Evolutionary conservation across 64 coral and sea anemone species (phyloP).

Genomic region (Montipora efflorescens): DNA sequence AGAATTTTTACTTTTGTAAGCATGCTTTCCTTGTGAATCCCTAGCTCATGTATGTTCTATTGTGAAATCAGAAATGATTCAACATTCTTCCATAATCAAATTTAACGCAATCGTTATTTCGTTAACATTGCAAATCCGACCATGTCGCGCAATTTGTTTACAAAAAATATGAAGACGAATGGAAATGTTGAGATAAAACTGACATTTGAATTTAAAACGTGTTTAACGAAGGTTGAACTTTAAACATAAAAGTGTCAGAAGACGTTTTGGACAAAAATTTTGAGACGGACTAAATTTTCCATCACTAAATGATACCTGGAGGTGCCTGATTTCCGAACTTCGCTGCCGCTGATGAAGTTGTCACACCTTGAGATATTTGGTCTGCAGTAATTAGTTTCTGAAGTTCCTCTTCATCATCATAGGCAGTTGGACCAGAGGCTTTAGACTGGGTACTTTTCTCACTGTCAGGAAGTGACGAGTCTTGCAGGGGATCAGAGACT

Average conservation of each 20-base stretch:
- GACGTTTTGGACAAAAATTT: not conserved
- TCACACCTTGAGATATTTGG: slow-evolving; percentile 3
- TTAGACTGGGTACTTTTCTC: slow-evolving; percentile 20
- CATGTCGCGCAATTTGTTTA: no score
- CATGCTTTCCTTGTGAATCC: no score
- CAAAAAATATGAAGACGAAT: no score
- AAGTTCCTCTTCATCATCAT: slow-evolving; percentile 26
- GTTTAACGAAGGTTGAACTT: no score
- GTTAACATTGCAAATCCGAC: no score
- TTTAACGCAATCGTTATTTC: no score
- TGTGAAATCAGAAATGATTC: no score
- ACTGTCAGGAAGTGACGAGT: not conserved
- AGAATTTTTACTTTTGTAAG: not conserved
- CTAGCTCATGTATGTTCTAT: no score
- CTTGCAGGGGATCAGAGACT: not conserved
- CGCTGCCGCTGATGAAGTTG: not conserved
- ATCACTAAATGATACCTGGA: not conserved
- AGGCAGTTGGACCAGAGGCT: slow-evolving; percentile 22
- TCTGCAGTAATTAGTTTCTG: slow-evolving; percentile 14
- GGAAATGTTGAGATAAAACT: no score
- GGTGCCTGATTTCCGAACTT: not conserved
- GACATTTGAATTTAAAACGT: no score
- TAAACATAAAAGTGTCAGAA: no score
- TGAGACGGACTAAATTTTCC: not conserved
- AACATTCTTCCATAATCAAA: no score